Evolutionary conservation across 2,113 vertebrate species (phyloP), one percentile per base, ranked within the genome.

Genomic region (Pseudorhombus dupliciocellatus): DNA sequence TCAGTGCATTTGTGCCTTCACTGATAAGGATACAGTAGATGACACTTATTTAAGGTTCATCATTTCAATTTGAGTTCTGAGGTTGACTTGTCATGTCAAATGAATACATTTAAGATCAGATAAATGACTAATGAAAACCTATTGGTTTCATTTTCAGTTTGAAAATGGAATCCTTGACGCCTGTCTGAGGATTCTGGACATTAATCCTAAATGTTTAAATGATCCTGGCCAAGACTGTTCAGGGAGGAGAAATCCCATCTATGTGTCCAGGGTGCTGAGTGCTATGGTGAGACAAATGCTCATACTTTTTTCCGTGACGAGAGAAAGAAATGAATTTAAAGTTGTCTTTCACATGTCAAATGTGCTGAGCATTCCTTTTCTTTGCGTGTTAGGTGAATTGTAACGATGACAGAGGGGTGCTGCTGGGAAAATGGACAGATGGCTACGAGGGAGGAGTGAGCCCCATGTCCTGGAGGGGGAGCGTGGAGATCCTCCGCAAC

Each of bases 401-500:
- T 46, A 96, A 97, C 0, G 97, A 97, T 0, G 96, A 99, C 83
- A 91, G 42, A 9, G 98, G 97, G 0, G 91, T 99, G 68, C 77
- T 99, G 60, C 57, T 79, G 10, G 98, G 98, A 1, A 94, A 91
- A 8, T 99, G 98, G 98, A 80, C 91, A 4, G 50, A 89, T 24
- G 7, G 9, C 0, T 99, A 95, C 0, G 83, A 71, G 0, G 95
- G 95, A 0, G 97, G 97, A 0, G 37, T 94, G 64, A 97, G 90
- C 73, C 98, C 98, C 2, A 90, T 95, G 93, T 84, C 75, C 69
- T 99, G 98, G 98, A 96, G 82, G 0, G 95, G 98, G 21, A 99
- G 98, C 0, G 94, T 96, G 91, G 94, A 96, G 70, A 98, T 99
- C 75, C 93, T 99, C 51, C 90, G 68, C 44, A 92, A 90, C 57